Percentiles rank a stretch among this genome's conserved stretches.
Evolutionary conservation across 2,888 invertebrate species (phyloP).

Genomic region (Hedya salicella): DNA sequence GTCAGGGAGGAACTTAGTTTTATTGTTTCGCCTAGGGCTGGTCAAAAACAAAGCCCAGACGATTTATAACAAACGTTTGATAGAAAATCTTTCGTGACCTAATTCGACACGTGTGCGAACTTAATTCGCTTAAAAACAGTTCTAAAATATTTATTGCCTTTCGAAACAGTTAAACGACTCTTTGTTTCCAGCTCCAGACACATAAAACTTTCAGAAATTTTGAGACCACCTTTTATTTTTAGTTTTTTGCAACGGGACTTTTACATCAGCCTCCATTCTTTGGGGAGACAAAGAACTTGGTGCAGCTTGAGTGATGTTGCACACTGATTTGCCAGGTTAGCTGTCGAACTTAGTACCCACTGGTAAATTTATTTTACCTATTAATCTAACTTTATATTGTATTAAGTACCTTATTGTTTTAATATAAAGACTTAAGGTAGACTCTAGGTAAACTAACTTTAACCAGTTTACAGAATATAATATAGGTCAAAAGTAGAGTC

Average conservation of each 20-base stretch:
- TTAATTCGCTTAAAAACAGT: conserved; percentile 61
- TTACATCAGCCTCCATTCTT: conserved; percentile 50
- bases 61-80: conserved; percentile 21
- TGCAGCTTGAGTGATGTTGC: not conserved
- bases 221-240: conserved; percentile 63
- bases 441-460: too few relatives aligned
- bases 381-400: too few relatives aligned
- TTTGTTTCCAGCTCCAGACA: conserved; percentile 74
- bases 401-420: too few relatives aligned
- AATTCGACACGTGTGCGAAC: conserved; percentile 67
- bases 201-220: conserved; percentile 73
- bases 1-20: not conserved
- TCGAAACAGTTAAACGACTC: conserved; percentile 69
- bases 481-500: too few relatives aligned
- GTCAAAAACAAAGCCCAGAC: conserved; percentile 22
- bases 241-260: conserved; percentile 61
- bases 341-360: not conserved
- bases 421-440: too few relatives aligned
- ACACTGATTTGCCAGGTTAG: not conserved
- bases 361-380: too few relatives aligned
- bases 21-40: conserved; percentile 6
- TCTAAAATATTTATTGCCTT: conserved; percentile 69
- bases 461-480: too few relatives aligned
- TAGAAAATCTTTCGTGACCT: conserved; percentile 55
- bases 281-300: conserved; percentile 29